Conservation (phyloP, 2,113 vertebrate species). For the Nannospalax galili region DNA sequence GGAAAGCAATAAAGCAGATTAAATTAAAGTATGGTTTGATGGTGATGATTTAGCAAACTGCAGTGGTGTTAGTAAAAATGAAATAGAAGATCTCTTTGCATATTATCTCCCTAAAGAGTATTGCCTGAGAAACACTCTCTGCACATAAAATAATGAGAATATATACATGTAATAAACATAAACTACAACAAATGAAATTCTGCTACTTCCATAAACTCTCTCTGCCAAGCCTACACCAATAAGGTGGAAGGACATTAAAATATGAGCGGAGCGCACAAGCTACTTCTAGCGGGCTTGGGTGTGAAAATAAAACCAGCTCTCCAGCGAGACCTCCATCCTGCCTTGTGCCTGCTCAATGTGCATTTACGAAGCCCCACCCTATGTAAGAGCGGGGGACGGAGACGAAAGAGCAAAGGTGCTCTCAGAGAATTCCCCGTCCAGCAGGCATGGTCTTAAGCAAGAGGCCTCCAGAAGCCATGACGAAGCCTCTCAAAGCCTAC, state of each 20-base stretch:
- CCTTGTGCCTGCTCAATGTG: neutral
- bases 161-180: slow-evolving; percentile 81
- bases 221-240: slow-evolving; percentile 68
- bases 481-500: neutral
- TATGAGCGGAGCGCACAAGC: slow-evolving; percentile 17
- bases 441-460: neutral
- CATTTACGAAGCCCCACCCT: neutral
- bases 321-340: neutral
- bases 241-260: slow-evolving; percentile 67
- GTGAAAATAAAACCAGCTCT: neutral
- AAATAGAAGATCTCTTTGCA: slow-evolving; percentile 74
- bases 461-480: neutral
- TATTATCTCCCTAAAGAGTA: slow-evolving; percentile 76
- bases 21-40: slow-evolving; percentile 83
- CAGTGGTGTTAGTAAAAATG: slow-evolving; percentile 77
- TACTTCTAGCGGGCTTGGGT: slow-evolving; percentile 7
- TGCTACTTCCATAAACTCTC: slow-evolving; percentile 74
- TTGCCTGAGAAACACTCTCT: slow-evolving; percentile 64
- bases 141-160: slow-evolving; percentile 79
- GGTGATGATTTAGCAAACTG: slow-evolving; percentile 79
- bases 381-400: neutral
- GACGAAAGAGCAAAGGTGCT: neutral
- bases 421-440: neutral
- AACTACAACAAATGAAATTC: slow-evolving; percentile 79
- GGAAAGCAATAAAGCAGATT: slow-evolving; percentile 81